Base-by-base conservation (phyloP, 1,140 invertebrate genomes). In the Formica exsecta region DNA sequence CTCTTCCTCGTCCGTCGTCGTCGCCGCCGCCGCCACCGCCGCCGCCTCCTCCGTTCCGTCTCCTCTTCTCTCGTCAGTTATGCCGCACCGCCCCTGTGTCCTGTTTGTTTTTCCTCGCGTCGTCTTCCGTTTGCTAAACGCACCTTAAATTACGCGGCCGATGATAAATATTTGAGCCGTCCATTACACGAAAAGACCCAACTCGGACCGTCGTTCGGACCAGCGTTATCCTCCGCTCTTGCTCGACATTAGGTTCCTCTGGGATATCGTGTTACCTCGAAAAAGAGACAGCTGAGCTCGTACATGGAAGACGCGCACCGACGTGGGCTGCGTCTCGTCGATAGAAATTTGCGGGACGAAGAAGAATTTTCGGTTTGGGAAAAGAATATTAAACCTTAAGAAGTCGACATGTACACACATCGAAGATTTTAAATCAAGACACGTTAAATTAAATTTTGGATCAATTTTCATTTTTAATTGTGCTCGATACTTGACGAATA, bases 101-200 rank as follows among this genome's bases (percentile, higher is more conserved):
- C 90, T 94, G 92, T 94, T 94, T 94, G 93, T 94, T 95, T 94
- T 94, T 92, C 93, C 92, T 93, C 92, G 91, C 89, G 89, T 91
- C 86, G 87, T 93, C 92, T 93, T 93, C 91, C 93, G 93, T 94
- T 95, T 94, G 92, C 92, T 94, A 94, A 95, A 93, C 93, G 92
- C 93, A 93, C 93, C 93, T 95, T 93, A 94, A 94, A 94, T 95
- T 95, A 94, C 93, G 93, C 92, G 90, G 91, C 92, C 93, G 94
- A 94, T 95, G 94, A 95, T 94, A 95, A 95, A 95, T 95, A 95
- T 95, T 95, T 94, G 92, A 92, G 90, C 91, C 93, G 93, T 94
- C 93, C 93, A 94, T 94, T 94, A 94, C 93, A 90, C 88, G 87
- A 87, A 90, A 89, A 83, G 90, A 51, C 48, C 77, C 76, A 80